These are phyloP conservation scores for Spea bombifrons DNA, from an alignment of 2,113 vertebrate genomes.

Conservation along the genomic window DNA sequence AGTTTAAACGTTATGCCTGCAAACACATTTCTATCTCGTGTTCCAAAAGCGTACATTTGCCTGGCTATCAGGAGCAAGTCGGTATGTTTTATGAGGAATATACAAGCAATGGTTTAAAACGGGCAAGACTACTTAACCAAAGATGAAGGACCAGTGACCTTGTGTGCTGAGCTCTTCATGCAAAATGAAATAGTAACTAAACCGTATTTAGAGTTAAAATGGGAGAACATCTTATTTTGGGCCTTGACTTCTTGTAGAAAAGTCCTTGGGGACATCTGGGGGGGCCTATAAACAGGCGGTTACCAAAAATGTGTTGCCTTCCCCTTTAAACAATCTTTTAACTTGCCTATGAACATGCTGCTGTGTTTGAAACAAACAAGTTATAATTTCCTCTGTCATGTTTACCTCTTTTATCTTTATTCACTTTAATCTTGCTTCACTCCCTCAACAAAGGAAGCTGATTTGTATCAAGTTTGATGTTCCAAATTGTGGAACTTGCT, in stretches of 20 bases:
- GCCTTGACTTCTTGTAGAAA: no score
- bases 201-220: no score
- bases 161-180: no score
- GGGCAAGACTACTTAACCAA: no score
- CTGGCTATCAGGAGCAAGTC: background rate
- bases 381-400: constrained; percentile 20
- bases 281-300: background rate
- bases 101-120: no score
- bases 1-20: background rate
- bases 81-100: background rate
- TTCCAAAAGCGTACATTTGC: background rate
- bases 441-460: constrained; percentile 6
- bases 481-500: constrained; percentile 37
- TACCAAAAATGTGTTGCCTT: background rate
- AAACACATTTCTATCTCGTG: background rate
- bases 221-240: no score
- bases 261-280: background rate
- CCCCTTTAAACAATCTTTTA: constrained; percentile 7
- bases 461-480: constrained; percentile 35
- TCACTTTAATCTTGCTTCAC: constrained; percentile 25
- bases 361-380: constrained; percentile 1
- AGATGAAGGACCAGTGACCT: no score
- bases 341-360: constrained; percentile 20
- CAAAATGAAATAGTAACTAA: no score
- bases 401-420: constrained; percentile 25